Percentiles rank a stretch among this genome's conserved stretches.
These are phyloP conservation scores for Chrosomus eos DNA, from an alignment of 2,797 vertebrate species.

Conservation along the genomic window DNA sequence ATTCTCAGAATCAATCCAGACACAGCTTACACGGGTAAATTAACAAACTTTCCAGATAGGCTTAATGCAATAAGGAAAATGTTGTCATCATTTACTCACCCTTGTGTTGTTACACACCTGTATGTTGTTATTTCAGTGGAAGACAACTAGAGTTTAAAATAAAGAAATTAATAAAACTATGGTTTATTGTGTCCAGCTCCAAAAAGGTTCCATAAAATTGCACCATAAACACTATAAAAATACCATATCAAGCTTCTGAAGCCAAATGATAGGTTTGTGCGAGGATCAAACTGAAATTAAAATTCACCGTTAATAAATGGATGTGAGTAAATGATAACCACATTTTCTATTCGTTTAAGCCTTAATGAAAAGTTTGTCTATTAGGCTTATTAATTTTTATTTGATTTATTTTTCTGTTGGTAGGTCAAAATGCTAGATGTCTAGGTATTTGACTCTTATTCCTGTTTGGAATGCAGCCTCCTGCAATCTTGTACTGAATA, in stretches of 20 bases:
- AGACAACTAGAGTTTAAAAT: background rate
- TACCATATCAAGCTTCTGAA: background rate
- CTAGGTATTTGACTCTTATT: constrained; percentile 1
- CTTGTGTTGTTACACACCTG: background rate
- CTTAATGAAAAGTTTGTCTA: background rate
- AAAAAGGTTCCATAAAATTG: background rate
- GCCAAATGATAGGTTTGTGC: background rate
- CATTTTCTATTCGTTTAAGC: background rate
- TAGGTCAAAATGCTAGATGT: constrained; percentile 34
- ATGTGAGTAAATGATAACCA: background rate
- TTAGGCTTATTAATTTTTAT: background rate
- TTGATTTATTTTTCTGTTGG: background rate
- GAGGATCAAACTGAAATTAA: background rate
- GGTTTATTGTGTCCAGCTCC: background rate
- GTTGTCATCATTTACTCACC: background rate
- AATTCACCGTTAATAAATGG: background rate
- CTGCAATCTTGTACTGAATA: background rate
- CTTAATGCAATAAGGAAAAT: background rate
- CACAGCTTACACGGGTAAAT: background rate
- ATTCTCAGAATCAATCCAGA: background rate
- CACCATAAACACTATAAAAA: background rate
- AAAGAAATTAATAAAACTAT: background rate
- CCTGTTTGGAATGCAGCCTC: constrained; percentile 46
- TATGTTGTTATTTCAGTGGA: background rate
- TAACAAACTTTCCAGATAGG: no score